phyloP scores from a whole-genome alignment of 2,888 invertebrate species.

The Phortica magna region DNA sequence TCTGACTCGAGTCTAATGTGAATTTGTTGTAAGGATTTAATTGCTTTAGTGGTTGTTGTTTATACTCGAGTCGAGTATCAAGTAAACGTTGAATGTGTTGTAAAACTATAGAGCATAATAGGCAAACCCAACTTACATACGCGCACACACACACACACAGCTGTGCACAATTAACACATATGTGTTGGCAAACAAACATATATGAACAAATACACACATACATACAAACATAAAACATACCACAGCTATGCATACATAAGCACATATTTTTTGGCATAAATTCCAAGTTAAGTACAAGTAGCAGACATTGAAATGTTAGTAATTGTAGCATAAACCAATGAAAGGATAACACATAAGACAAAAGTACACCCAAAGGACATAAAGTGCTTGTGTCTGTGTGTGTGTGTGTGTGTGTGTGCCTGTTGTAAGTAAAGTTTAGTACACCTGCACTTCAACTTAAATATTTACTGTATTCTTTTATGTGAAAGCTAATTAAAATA shows the following conservation, averaged over 20 bases:
- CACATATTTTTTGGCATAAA: background rate
- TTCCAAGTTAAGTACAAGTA: background rate
- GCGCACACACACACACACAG: background rate
- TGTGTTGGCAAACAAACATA: constrained; percentile 20
- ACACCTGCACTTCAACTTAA: background rate
- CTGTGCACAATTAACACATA: constrained; percentile 9
- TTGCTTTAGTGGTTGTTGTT: constrained; percentile 18
- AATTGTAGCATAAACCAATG: background rate
- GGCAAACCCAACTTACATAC: background rate
- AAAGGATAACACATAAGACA: background rate
- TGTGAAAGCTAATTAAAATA: too few species aligned
- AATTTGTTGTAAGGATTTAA: constrained; percentile 23
- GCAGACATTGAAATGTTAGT: background rate
- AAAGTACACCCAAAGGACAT: background rate
- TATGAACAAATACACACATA: constrained; percentile 1
- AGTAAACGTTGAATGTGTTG: background rate
- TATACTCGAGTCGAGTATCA: background rate
- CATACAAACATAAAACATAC: background rate
- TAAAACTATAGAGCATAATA: background rate
- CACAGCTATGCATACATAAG: background rate
- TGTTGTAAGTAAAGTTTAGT: background rate
- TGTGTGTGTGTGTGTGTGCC: background rate
- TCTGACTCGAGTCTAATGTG: background rate
- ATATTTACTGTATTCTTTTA: too few species aligned
- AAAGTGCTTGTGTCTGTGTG: background rate